Evolutionary conservation across 2,888 invertebrate species (phyloP).

Genomic region (Nycteola revayana): DNA sequence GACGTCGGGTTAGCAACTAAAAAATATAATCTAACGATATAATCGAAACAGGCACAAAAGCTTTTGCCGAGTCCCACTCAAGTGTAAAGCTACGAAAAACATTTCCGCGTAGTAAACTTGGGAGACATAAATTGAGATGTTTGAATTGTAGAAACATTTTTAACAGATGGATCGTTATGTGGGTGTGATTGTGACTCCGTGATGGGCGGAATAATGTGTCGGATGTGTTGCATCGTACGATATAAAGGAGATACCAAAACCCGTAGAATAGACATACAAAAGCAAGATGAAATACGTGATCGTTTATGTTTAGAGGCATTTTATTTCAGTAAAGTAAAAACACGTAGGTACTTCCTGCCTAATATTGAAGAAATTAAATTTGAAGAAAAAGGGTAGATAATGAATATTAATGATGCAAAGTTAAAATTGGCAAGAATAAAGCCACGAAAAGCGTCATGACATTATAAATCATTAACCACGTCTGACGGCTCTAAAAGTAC

Average conservation of each 20-base stretch:
- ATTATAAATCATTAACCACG: constrained; percentile 52
- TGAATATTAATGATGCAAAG: constrained; percentile 29
- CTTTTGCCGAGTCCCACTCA: neutral
- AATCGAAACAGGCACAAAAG: constrained; percentile 2
- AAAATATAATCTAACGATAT: constrained; percentile 2
- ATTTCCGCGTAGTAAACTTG: constrained; percentile 9
- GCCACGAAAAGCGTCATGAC: constrained; percentile 47
- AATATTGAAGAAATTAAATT: too few species aligned
- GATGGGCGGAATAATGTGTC: neutral
- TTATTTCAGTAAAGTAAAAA: too few species aligned
- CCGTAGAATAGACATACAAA: too few species aligned
- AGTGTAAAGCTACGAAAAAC: constrained; percentile 2
- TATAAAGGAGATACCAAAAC: too few species aligned
- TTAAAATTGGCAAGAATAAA: constrained; percentile 46
- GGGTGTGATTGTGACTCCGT: constrained; percentile 18
- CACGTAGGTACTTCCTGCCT: too few species aligned
- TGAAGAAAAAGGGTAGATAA: too few species aligned
- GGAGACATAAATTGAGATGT: constrained; percentile 26
- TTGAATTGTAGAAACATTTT: constrained; percentile 29
- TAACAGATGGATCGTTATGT: constrained; percentile 17
- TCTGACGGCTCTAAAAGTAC: constrained; percentile 38
- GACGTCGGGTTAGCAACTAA: constrained; percentile 9
- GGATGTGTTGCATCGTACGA: too few species aligned
- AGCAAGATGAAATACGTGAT: too few species aligned
- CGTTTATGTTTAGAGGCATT: too few species aligned